Conservation (phyloP, 2,113 vertebrate genomes). For the Vidua chalybeata region DNA sequence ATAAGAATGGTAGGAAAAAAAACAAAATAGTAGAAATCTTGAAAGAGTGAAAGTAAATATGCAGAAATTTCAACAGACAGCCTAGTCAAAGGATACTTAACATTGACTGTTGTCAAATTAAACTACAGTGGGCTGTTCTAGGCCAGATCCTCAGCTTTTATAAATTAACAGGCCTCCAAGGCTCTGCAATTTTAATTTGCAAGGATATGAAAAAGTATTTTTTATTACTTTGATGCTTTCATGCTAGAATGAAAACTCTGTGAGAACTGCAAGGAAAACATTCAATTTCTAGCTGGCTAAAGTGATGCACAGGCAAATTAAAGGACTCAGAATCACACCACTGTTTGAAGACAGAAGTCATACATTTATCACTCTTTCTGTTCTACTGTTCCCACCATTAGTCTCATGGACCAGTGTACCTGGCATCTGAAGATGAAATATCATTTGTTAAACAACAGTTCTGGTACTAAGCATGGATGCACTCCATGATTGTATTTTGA, state of each 20-base stretch:
- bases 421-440: not conserved
- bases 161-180: conserved; percentile 11
- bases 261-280: not conserved
- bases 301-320: not conserved
- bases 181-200: not conserved
- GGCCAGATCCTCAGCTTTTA: not conserved
- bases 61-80: not conserved
- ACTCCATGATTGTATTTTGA: not conserved
- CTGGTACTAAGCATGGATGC: not conserved
- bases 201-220: not conserved
- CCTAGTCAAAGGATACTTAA: not conserved
- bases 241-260: not conserved
- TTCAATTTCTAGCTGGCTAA: not conserved
- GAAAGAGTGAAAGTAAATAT: conserved; percentile 6
- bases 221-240: conserved; percentile 2
- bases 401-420: not conserved
- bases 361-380: not conserved
- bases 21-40: not conserved
- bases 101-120: not conserved
- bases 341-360: not conserved
- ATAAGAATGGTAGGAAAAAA: conserved; percentile 2
- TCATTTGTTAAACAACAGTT: not conserved
- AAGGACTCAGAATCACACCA: not conserved
- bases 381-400: not conserved
- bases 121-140: not conserved